Conservation (phyloP, 2,888 invertebrate genomes). For the Auanema sp. region DNA sequence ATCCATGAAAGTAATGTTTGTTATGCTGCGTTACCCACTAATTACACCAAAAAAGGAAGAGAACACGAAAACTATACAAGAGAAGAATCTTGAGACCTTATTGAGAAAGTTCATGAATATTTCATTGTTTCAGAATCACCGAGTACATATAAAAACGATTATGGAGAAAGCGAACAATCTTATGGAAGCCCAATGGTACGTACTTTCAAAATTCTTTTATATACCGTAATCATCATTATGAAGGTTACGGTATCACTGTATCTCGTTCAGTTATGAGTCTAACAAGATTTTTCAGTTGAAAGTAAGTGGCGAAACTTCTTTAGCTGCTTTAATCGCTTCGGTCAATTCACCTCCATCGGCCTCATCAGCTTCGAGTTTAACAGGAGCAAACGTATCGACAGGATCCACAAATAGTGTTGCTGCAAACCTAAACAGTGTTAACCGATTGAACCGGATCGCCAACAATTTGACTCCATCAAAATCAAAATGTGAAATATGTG, state of each 20-base stretch:
- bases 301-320: conserved; percentile 42
- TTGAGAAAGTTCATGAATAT: conserved; percentile 2
- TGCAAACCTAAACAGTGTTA: not conserved
- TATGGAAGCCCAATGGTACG: conserved; percentile 22
- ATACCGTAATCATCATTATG: not conserved
- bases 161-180: conserved; percentile 19
- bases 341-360: conserved; percentile 18
- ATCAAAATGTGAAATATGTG: conserved; percentile 61
- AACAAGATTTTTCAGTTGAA: conserved; percentile 15
- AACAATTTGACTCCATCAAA: conserved; percentile 13
- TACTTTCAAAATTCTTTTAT: conserved; percentile 17
- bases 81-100: not conserved
- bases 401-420: not conserved
- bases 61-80: no score
- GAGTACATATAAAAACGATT: conserved; percentile 13
- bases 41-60: not conserved
- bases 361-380: not conserved
- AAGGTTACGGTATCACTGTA: not conserved
- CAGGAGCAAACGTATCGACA: not conserved
- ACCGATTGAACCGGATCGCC: conserved; percentile 12
- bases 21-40: not conserved
- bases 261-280: not conserved
- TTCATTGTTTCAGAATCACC: conserved; percentile 16
- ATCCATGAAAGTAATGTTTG: not conserved
- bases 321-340: conserved; percentile 34